Evolutionary conservation across 1,140 invertebrate species (phyloP), one percentile per base, ranked within the genome.

Genomic region (Drosophila busckii): DNA sequence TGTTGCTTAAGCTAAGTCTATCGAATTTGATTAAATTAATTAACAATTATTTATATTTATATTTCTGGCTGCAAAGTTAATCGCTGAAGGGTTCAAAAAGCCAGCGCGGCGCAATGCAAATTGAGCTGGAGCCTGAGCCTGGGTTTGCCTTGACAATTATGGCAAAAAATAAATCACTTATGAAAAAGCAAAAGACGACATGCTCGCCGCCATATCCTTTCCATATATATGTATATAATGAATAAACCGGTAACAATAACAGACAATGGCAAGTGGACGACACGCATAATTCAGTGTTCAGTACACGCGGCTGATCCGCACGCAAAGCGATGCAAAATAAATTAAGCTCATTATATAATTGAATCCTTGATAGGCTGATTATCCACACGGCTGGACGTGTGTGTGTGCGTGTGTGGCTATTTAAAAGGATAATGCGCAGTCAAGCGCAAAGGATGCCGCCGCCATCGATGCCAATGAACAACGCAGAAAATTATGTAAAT

Each of bases 401-500:
- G 25, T 32, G 32, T 49, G 9, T 32, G 53, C 38, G 23, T 42
- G 45, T 19, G 32, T 17, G 54, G 75, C 53, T 80, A 62, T 66
- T 80, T 80, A 82, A 75, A 82, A 82, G 73, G 73, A 80, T 80
- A 75, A 82, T 65, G 69, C 52, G 35, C 73, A 75, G 68, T 69
- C 75, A 82, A 69, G 60, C 50, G 75, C 75, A 82, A 82, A 75
- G 73, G 69, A 80, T 80, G n/a, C n/a, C n/a, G n/a, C n/a, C n/a
- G n/a, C n/a, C n/a, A n/a, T n/a, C n/a, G n/a, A n/a, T n/a, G 59
- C 75, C 50, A 78, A 73, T 65, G 75, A 59, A 70, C 76, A 80
- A 54, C 58, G 48, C 69, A 80, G n/a, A 80, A 80, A 82, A 82
- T 80, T 80, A 80, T 80, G 73, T 82, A 82, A 80, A 80, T 80